These are phyloP conservation scores for Torymus aiolomorphi DNA, from an alignment of 2,888 invertebrate species.

Conservation along the genomic window DNA sequence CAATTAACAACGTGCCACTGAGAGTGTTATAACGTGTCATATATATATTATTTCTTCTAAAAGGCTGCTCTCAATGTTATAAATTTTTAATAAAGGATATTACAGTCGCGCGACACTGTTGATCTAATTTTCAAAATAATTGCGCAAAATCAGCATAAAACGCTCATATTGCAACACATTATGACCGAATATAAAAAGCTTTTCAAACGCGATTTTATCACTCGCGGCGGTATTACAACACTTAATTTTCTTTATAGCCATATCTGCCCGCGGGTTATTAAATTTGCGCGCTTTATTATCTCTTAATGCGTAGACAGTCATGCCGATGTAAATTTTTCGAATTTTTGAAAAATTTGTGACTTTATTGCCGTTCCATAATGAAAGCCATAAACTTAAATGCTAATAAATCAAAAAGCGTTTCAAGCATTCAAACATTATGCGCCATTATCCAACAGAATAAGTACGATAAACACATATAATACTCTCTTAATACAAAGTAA, in stretches of 20 bases:
- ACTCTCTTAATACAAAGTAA: too few relatives aligned
- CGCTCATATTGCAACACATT: conserved; percentile 2
- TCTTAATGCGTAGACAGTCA: neutral
- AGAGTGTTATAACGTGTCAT: too few relatives aligned
- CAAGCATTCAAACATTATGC: too few relatives aligned
- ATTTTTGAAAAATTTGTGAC: conserved; percentile 3
- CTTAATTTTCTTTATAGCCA: conserved; percentile 30
- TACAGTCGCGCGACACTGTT: neutral
- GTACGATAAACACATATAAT: too few relatives aligned
- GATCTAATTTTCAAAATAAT: neutral
- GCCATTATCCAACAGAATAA: too few relatives aligned
- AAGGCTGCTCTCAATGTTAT: too few relatives aligned
- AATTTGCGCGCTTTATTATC: conserved; percentile 27
- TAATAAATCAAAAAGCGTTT: too few relatives aligned
- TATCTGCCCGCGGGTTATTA: conserved; percentile 24
- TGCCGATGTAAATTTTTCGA: conserved; percentile 9
- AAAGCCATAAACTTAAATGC: neutral
- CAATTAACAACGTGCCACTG: too few relatives aligned
- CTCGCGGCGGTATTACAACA: neutral
- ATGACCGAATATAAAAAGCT: neutral
- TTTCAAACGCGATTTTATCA: conserved; percentile 3
- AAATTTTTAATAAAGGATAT: neutral
- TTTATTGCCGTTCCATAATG: neutral
- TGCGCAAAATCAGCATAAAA: neutral
- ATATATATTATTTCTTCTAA: too few relatives aligned